Evolutionary conservation across 2,797 vertebrate genomes (phyloP).

Genomic region (Limnodromus scolopaceus): DNA sequence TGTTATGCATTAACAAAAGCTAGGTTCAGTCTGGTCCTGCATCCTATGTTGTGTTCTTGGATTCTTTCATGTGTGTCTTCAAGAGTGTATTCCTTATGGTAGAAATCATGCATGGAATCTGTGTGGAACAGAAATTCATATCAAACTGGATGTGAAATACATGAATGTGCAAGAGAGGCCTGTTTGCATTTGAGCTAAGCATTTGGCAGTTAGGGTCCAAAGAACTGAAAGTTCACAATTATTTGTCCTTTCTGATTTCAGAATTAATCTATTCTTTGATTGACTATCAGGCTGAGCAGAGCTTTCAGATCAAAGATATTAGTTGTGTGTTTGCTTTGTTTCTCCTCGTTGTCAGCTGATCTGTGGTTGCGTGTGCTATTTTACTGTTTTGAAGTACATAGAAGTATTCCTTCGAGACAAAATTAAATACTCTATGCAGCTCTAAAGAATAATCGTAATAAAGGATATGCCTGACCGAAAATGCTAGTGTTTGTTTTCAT

Average conservation of each 20-base stretch:
- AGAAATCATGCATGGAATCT: neutral
- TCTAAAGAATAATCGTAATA: neutral
- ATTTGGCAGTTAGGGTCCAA: neutral
- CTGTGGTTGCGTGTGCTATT: neutral
- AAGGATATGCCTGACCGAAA: neutral
- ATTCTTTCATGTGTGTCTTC: neutral
- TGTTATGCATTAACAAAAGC: fast-evolving
- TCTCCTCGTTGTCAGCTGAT: neutral
- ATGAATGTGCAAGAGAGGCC: neutral
- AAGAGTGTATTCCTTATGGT: neutral
- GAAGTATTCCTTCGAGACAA: neutral
- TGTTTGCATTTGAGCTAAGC: neutral
- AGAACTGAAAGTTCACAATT: neutral
- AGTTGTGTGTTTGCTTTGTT: neutral
- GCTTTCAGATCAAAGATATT: neutral
- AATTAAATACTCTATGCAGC: neutral
- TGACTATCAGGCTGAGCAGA: neutral
- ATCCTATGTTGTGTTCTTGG: neutral
- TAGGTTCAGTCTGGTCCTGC: neutral
- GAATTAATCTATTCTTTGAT: neutral
- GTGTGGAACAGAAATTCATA: neutral
- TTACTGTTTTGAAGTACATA: neutral
- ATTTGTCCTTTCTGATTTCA: neutral
- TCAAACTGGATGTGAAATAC: neutral
- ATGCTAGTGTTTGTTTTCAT: neutral